Base-by-base conservation (phyloP, 2,113 vertebrate species). In the Propithecus coquereli region DNA sequence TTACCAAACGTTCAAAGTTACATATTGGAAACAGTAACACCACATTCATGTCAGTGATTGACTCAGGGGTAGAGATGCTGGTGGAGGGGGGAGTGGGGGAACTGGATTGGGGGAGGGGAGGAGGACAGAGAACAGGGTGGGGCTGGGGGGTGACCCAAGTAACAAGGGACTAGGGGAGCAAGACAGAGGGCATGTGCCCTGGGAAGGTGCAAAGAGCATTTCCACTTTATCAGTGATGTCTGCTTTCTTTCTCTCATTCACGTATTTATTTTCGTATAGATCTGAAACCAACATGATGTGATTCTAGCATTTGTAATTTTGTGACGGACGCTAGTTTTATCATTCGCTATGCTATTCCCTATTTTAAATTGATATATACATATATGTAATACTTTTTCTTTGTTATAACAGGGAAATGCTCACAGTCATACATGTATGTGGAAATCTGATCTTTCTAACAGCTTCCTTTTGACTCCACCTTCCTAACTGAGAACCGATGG, bases 301-400 rank as follows among this genome's bases (percentile, higher is more conserved):
- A 16, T 22, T 18, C 22, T 23, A 40, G 11, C 16, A 7, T 22
- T 1, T 11, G 43, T 8, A 9, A 18, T 37, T 47, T 27, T 10
- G 4, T 0, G 11, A 30, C 4, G 2, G 25, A 12, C 2, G 37
- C 3, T 13, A 0, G 0, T 7, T 1, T 9, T 25, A 0, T 2
- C 22, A 17, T 11, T 57, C 13, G 16, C 30, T 20, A 63, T 27
- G 17, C 13, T 1, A 6, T 0, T 71, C 4, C 32, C 8, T 50
- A 10, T 16, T 83, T 70, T 50, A 17, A 52, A 5, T 2, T 22
- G 9, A 8, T 16, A 17, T 4, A 12, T 30, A 12, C 59, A 47
- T 30, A 4, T 5, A 30, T 30, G 30, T 45, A 74, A 63, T 50
- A 5, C 2, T 37, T 61, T 57, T 73, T 68, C 47, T 47, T 18